These are phyloP conservation scores for Notodonta ziczac DNA, from an alignment of 2,888 invertebrate genomes.

Conservation along the genomic window DNA sequence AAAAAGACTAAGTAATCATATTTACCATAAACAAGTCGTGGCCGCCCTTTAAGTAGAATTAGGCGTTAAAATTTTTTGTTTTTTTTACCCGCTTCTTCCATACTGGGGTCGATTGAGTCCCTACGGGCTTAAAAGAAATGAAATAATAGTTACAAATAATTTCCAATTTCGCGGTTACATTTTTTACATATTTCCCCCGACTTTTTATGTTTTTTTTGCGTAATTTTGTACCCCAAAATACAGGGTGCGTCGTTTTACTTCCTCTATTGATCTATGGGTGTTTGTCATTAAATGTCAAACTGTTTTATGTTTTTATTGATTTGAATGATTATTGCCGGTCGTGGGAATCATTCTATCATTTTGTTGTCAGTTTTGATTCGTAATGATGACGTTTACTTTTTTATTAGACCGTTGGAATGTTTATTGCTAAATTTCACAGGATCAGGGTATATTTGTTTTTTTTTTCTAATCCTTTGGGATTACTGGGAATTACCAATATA, in stretches of 20 bases:
- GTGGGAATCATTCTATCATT: slow-evolving; percentile 63
- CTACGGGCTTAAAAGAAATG: neutral
- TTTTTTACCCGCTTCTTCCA: slow-evolving; percentile 26
- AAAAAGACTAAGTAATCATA: no score
- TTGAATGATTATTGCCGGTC: slow-evolving; percentile 54
- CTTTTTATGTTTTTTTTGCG: slow-evolving; percentile 52
- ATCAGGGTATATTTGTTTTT: slow-evolving; percentile 10
- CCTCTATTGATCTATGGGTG: slow-evolving; percentile 54
- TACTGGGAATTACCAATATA: slow-evolving; percentile 12
- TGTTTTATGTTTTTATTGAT: slow-evolving; percentile 77
- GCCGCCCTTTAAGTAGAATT: no score
- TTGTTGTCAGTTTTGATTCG: slow-evolving; percentile 39
- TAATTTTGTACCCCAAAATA: slow-evolving; percentile 60
- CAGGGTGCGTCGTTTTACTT: slow-evolving; percentile 39
- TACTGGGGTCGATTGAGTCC: neutral
- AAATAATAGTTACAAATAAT: slow-evolving; percentile 44
- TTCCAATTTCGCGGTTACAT: slow-evolving; percentile 63
- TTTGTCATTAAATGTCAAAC: slow-evolving; percentile 79
- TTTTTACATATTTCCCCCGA: slow-evolving; percentile 47
- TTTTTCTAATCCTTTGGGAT: slow-evolving; percentile 17
- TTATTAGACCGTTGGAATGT: slow-evolving; percentile 43
- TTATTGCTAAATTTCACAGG: slow-evolving; percentile 51
- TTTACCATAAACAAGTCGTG: no score
- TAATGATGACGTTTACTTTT: slow-evolving; percentile 74
- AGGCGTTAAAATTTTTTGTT: slow-evolving; percentile 16